phyloP scores from a whole-genome alignment of 2,888 invertebrate species.

The Acleris emargana region DNA sequence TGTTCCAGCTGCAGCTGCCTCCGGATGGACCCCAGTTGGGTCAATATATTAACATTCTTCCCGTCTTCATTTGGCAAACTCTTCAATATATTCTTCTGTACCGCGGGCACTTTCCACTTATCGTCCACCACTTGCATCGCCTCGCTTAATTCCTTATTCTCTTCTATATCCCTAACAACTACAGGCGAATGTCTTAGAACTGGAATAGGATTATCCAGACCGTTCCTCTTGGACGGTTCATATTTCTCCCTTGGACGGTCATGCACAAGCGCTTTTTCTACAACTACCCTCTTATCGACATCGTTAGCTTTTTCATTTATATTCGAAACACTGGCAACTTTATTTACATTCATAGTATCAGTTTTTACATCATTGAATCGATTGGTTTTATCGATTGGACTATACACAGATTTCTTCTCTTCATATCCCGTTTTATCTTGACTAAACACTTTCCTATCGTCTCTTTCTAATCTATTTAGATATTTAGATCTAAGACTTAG shows the following conservation, averaged over 20 bases:
- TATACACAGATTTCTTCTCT: constrained; percentile 3
- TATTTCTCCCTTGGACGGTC: constrained; percentile 43
- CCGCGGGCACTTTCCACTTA: constrained; percentile 85
- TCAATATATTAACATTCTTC: constrained; percentile 82
- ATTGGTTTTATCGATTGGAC: not conserved
- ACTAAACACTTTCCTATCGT: too few relatives aligned
- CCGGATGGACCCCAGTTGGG: constrained; percentile 87
- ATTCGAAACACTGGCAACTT: not conserved
- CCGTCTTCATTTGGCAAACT: constrained; percentile 73
- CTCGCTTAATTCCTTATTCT: constrained; percentile 56
- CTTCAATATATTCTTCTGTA: constrained; percentile 85
- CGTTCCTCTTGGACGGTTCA: constrained; percentile 39
- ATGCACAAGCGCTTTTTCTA: constrained; percentile 56
- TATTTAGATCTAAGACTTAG: constrained; percentile 31
- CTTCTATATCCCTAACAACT: constrained; percentile 37
- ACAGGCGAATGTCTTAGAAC: constrained; percentile 82
- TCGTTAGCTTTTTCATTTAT: constrained; percentile 5
- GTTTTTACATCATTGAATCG: not conserved
- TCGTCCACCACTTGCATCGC: constrained; percentile 72
- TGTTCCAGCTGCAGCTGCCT: constrained; percentile 87
- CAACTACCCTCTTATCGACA: constrained; percentile 40
- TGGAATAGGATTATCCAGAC: constrained; percentile 84
- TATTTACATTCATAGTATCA: not conserved
- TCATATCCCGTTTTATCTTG: not conserved
- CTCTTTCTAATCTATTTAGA: constrained; percentile 1